A percentile compares a stretch with the other conserved stretches of the same genome.
Evolutionary conservation across 2,797 vertebrate genomes (phyloP).

Genomic region (Scolopax bukidnonensis): DNA sequence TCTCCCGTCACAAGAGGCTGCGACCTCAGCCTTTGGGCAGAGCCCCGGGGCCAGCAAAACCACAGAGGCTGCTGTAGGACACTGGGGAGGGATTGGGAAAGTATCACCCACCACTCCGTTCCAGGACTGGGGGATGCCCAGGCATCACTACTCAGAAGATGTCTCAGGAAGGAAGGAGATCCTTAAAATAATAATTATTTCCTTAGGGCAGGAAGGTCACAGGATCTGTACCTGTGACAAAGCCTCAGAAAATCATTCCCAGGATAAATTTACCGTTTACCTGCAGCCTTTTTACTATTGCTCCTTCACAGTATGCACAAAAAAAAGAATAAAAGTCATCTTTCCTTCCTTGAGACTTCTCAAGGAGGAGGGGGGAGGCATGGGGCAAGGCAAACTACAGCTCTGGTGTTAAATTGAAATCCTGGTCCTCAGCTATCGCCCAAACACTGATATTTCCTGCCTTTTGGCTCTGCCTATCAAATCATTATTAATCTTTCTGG

Average conservation of each 20-base stretch:
- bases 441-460: background rate
- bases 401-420: background rate
- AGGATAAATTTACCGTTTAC: too few relatives aligned
- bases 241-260: too few relatives aligned
- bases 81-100: fast-evolving
- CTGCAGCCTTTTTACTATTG: background rate
- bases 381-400: background rate
- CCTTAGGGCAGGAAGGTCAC: fast-evolving
- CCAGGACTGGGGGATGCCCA: background rate
- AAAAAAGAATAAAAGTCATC: background rate
- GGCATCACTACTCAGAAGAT: background rate
- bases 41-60: background rate
- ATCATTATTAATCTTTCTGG: constrained; percentile 66
- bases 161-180: fast-evolving
- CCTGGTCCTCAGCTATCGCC: background rate
- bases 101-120: background rate
- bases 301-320: background rate
- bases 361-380: background rate
- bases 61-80: fast-evolving
- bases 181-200: background rate
- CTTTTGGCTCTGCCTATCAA: constrained; percentile 41
- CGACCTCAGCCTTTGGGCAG: background rate
- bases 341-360: background rate
- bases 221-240: too few relatives aligned
- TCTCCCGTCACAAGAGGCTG: background rate